These are phyloP conservation scores for Fistularia commersonii DNA, from an alignment of 2,797 vertebrate genomes.

Conservation along the genomic window DNA sequence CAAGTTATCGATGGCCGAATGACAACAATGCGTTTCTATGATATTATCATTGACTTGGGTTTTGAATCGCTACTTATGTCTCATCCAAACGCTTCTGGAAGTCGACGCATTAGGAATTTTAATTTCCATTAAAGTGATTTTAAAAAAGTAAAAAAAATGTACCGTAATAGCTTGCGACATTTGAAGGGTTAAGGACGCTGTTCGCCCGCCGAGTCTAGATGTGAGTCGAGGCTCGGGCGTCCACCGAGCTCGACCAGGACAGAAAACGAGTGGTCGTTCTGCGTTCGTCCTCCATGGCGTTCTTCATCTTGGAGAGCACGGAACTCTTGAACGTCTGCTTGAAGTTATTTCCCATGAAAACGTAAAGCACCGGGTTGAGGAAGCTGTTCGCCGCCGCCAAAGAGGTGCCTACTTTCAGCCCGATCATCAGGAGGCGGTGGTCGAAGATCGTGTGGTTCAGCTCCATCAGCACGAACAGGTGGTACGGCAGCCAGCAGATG, in stretches of 20 bases:
- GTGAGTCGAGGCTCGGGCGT: conserved; percentile 68
- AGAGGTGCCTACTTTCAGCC: conserved; percentile 40
- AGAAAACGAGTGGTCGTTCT: conserved; percentile 82
- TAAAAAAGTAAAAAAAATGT: neutral
- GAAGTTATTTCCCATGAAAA: conserved; percentile 92
- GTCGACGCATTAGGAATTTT: neutral
- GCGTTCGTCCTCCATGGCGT: conserved; percentile 85
- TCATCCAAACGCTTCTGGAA: too few relatives aligned
- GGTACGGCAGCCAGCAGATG: conserved; percentile 74
- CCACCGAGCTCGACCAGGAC: conserved; percentile 80
- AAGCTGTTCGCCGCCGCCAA: conserved; percentile 84
- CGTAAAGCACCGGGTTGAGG: conserved; percentile 91
- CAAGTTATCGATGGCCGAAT: too few relatives aligned
- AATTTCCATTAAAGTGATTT: neutral
- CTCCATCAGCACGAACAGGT: conserved; percentile 62
- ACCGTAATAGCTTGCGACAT: neutral
- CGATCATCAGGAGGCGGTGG: neutral
- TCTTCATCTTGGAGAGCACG: conserved; percentile 85
- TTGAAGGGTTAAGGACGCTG: neutral
- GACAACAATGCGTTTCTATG: too few relatives aligned
- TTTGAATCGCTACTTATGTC: too few relatives aligned
- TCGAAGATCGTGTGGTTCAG: conserved; percentile 17
- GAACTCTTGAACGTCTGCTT: conserved; percentile 82
- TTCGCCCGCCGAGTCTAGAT: conserved; percentile 45
- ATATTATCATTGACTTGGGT: too few relatives aligned